Conservation (phyloP, 2,113 vertebrate genomes). For the Pelvicachromis taeniatus region DNA sequence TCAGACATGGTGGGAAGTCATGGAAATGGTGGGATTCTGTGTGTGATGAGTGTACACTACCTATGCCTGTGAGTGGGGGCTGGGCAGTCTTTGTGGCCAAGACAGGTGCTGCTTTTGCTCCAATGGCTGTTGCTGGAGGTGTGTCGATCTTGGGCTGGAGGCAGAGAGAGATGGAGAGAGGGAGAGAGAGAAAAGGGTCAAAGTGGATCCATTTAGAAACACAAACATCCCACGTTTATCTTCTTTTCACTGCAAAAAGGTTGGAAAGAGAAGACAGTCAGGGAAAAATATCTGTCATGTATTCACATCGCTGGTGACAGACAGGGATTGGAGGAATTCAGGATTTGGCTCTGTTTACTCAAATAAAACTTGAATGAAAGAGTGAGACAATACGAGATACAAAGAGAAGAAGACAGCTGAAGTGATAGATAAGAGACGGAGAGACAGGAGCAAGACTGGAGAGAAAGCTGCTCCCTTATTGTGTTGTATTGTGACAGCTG, state of each 20-base stretch:
- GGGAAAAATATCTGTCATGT: not conserved
- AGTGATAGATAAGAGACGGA: not conserved
- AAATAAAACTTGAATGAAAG: not conserved
- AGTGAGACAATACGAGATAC: not conserved
- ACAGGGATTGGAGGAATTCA: not conserved
- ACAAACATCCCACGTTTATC: not conserved
- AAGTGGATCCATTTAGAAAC: not conserved
- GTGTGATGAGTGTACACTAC: constrained; percentile 58
- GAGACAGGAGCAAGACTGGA: not conserved
- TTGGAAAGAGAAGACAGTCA: not conserved
- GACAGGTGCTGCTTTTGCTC: constrained; percentile 80
- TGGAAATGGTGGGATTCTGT: not conserved
- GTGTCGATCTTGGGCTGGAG: constrained; percentile 82
- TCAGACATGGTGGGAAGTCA: not conserved
- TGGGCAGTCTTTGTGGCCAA: constrained; percentile 79
- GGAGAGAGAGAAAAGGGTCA: not conserved
- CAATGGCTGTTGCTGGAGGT: constrained; percentile 68
- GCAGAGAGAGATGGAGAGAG: constrained; percentile 21
- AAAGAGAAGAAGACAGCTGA: not conserved
- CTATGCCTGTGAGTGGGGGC: constrained; percentile 83
- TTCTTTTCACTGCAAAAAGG: not conserved
- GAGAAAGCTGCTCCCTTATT: not conserved
- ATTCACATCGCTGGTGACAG: not conserved
- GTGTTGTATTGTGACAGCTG: constrained; percentile 14
- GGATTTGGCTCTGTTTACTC: not conserved